These are phyloP conservation scores for Linnaemya vulpina DNA, from an alignment of 2,888 invertebrate species.

Conservation along the genomic window DNA sequence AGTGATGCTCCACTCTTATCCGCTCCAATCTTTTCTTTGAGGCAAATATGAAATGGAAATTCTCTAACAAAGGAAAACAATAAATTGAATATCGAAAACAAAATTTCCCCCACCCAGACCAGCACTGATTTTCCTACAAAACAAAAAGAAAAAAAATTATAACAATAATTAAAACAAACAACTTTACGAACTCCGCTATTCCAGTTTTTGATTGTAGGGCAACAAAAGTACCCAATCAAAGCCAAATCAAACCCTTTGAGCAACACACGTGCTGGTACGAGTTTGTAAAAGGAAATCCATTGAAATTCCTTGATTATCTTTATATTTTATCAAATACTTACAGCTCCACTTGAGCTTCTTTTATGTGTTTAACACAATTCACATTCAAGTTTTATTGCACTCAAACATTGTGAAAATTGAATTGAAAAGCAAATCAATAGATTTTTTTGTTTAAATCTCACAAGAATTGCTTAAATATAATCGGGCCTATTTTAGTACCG, in stretches of 20 bases:
- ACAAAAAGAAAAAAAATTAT: too few relatives aligned
- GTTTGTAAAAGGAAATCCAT: background rate
- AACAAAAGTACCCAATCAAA: background rate
- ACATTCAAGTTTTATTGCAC: background rate
- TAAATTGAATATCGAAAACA: too few relatives aligned
- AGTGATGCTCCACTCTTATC: too few relatives aligned
- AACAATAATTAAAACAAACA: background rate
- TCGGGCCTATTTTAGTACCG: conserved; percentile 40
- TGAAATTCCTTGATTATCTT: background rate
- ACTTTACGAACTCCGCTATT: background rate
- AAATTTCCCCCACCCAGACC: too few relatives aligned
- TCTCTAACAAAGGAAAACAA: too few relatives aligned
- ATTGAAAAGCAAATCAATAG: conserved; percentile 8
- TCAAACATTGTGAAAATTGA: background rate
- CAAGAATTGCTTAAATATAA: conserved; percentile 54
- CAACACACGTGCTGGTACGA: background rate
- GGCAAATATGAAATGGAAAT: too few relatives aligned
- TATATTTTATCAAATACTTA: conserved; percentile 14
- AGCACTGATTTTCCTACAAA: too few relatives aligned
- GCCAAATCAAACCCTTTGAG: background rate
- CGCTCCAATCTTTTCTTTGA: too few relatives aligned
- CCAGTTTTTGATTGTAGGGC: background rate
- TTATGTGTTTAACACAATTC: background rate
- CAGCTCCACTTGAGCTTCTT: conserved; percentile 8
- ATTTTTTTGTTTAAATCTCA: conserved; percentile 44